These are phyloP conservation scores for Phylloscopus trochiloides DNA, from an alignment of 2,113 vertebrate species.

Conservation along the genomic window DNA sequence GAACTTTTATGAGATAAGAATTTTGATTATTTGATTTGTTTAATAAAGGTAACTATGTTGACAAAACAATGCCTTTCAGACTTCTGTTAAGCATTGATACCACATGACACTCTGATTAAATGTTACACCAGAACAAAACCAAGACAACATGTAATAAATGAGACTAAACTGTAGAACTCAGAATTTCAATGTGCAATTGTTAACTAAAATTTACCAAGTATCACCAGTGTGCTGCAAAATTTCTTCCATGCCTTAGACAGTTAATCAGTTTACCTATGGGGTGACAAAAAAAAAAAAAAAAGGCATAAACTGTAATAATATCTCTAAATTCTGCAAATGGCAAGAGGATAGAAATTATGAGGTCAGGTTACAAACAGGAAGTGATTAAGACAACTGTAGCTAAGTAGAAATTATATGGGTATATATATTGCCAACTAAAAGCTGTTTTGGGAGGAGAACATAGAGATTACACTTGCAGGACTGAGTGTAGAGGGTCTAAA, in stretches of 20 bases:
- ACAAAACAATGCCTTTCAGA: slow-evolving; percentile 14
- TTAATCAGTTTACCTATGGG: background rate
- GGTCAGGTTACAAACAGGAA: background rate
- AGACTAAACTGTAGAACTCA: background rate
- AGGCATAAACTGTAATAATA: background rate
- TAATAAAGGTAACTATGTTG: slow-evolving; percentile 29
- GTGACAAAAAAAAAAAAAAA: background rate
- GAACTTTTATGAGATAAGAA: background rate
- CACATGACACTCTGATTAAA: background rate
- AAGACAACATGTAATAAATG: background rate
- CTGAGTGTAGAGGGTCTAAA: background rate
- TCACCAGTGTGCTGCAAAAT: background rate
- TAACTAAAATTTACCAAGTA: background rate
- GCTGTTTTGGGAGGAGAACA: background rate
- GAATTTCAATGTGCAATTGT: background rate
- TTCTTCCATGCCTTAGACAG: background rate
- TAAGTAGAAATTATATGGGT: background rate
- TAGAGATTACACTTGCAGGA: background rate
- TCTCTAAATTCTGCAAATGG: background rate
- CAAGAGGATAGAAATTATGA: background rate
- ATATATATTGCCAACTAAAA: background rate
- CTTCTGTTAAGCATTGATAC: background rate
- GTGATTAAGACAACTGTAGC: background rate
- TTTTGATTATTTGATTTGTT: slow-evolving; percentile 15
- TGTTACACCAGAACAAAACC: background rate